These are phyloP conservation scores for Clarias pachynema DNA, from an alignment of 2,797 vertebrate species.

Conservation along the genomic window DNA sequence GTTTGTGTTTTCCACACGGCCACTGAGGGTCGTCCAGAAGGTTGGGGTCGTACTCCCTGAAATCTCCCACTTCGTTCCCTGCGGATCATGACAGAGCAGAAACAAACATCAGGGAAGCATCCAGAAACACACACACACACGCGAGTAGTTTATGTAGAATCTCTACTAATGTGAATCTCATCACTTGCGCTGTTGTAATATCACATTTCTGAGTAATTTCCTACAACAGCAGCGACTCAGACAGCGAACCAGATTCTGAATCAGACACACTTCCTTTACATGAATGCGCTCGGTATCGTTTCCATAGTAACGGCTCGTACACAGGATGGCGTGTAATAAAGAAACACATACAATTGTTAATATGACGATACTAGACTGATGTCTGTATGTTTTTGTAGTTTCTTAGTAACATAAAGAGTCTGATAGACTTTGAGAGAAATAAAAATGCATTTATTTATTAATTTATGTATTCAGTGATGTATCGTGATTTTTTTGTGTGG, in stretches of 20 bases:
- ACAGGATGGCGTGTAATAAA: neutral
- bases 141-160: no score
- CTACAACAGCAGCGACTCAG: neutral
- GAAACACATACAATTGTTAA: neutral
- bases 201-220: no score
- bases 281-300: neutral
- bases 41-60: constrained; percentile 93
- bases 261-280: neutral
- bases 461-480: no score
- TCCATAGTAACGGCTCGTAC: neutral
- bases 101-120: constrained; percentile 6
- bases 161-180: neutral
- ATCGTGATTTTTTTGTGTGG: no score
- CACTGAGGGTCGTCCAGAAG: constrained; percentile 98
- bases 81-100: constrained; percentile 45
- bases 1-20: constrained; percentile 98
- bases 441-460: no score
- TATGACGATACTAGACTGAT: neutral
- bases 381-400: neutral
- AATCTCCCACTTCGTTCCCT: constrained; percentile 93
- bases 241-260: neutral
- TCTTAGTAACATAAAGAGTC: neutral
- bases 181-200: neutral
- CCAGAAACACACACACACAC: neutral
- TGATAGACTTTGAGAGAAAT: no score